Percentiles rank a stretch among this genome's conserved stretches.
These are phyloP conservation scores for Philopotamus ludificatus DNA, from an alignment of 1,140 invertebrate genomes.

Conservation along the genomic window DNA sequence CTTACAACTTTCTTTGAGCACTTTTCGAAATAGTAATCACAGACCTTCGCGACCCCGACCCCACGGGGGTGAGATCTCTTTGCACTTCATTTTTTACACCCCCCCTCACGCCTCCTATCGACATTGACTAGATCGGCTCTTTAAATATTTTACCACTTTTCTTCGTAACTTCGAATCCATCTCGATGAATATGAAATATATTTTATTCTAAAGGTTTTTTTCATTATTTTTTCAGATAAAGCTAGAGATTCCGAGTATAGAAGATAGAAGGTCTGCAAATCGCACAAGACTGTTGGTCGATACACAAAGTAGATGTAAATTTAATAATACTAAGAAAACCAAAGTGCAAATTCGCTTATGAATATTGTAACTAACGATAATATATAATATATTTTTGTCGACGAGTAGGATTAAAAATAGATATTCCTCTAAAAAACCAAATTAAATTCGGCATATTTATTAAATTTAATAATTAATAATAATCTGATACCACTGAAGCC, in stretches of 20 bases:
- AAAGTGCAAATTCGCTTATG: conserved; percentile 42
- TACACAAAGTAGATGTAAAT: conserved; percentile 24
- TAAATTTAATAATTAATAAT: conserved; percentile 1
- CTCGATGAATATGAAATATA: too few relatives aligned
- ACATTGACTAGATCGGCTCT: background rate
- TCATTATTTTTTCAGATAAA: conserved; percentile 20
- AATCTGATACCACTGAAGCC: conserved; percentile 4
- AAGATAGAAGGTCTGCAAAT: conserved; percentile 11
- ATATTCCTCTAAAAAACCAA: conserved; percentile 21
- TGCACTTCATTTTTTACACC: background rate
- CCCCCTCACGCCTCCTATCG: too few relatives aligned
- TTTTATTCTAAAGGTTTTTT: too few relatives aligned
- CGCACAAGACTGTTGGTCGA: conserved; percentile 33
- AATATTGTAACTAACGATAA: conserved; percentile 39
- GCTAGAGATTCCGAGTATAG: conserved; percentile 5
- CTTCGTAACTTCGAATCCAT: too few relatives aligned
- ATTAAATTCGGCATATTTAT: conserved; percentile 35
- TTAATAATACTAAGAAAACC: conserved; percentile 37
- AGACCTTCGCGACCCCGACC: background rate
- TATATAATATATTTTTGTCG: conserved; percentile 35
- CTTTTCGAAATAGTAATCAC: background rate
- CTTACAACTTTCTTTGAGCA: conserved; percentile 37
- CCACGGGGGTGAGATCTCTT: background rate
- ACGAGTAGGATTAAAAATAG: conserved; percentile 18
- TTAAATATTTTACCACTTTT: background rate